A percentile compares a stretch with the other conserved stretches of the same genome.
phyloP scores from a whole-genome alignment of 2,113 vertebrate species.

The Podarcis muralis region DNA sequence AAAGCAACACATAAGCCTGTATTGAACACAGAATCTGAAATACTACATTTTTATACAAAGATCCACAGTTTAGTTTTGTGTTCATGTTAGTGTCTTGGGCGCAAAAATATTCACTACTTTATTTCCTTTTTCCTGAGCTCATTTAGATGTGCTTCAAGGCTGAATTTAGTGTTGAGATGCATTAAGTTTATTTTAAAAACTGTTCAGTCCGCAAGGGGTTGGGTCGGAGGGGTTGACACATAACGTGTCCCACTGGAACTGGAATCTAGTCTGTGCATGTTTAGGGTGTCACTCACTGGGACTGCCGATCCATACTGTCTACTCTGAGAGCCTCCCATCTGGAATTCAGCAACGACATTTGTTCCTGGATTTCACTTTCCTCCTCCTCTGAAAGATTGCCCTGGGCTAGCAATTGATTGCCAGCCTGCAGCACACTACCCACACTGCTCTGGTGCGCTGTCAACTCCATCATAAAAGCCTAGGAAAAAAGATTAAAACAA shows the following conservation, averaged over 20 bases:
- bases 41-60: not conserved
- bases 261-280: not conserved
- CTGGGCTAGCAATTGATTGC: conserved; percentile 93
- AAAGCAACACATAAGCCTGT: not conserved
- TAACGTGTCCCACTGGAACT: not conserved
- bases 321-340: conserved; percentile 94
- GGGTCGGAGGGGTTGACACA: too few relatives aligned
- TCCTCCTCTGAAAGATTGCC: conserved; percentile 91
- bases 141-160: not conserved
- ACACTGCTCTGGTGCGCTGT: conserved; percentile 97
- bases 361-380: conserved; percentile 94
- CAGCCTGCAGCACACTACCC: conserved; percentile 92
- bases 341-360: conserved; percentile 93
- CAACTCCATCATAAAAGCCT: conserved; percentile 98
- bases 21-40: not conserved
- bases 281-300: conserved; percentile 77
- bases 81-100: not conserved
- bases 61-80: not conserved
- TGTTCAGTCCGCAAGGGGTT: not conserved
- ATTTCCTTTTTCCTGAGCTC: not conserved
- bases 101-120: not conserved
- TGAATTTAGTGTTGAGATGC: conserved; percentile 5
- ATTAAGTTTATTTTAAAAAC: not conserved
- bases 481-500: conserved; percentile 22
- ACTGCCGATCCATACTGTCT: conserved; percentile 96